Conservation (phyloP, 2,113 vertebrate genomes). For the Aldabrachelys gigantea region DNA sequence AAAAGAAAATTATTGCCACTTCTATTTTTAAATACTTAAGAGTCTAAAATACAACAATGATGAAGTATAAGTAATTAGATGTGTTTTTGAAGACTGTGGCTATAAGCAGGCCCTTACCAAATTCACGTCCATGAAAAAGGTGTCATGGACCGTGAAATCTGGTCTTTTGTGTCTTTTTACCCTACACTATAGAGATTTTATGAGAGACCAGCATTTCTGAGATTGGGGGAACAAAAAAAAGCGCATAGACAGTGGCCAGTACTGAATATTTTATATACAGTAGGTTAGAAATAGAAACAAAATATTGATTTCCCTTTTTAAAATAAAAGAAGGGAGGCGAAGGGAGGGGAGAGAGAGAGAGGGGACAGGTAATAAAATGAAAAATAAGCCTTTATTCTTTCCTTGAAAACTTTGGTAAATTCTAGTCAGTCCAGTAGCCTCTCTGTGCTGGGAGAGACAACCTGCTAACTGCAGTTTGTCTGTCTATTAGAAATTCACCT, state of each 20-base stretch:
- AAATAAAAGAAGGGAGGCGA: background rate
- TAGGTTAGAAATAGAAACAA: background rate
- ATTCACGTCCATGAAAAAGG: no score
- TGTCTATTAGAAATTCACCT: background rate
- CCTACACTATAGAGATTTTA: no score
- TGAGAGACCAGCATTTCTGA: no score
- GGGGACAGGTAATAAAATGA: background rate
- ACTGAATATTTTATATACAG: background rate
- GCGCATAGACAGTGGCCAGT: background rate
- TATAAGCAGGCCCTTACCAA: background rate
- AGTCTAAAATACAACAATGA: background rate
- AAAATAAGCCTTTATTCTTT: background rate
- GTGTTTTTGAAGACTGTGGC: background rate
- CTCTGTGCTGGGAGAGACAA: background rate
- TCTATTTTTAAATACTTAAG: background rate
- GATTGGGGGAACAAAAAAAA: background rate
- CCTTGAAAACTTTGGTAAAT: background rate
- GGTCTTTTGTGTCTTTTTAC: no score
- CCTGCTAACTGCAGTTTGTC: background rate
- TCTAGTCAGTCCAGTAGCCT: background rate
- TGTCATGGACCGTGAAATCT: no score
- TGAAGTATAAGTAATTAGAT: background rate
- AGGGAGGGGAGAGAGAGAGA: accelerated
- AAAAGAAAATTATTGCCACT: background rate
- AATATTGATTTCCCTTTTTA: background rate